Conservation (phyloP, 2,888 invertebrate species). For the Sthenelais limicola region DNA sequence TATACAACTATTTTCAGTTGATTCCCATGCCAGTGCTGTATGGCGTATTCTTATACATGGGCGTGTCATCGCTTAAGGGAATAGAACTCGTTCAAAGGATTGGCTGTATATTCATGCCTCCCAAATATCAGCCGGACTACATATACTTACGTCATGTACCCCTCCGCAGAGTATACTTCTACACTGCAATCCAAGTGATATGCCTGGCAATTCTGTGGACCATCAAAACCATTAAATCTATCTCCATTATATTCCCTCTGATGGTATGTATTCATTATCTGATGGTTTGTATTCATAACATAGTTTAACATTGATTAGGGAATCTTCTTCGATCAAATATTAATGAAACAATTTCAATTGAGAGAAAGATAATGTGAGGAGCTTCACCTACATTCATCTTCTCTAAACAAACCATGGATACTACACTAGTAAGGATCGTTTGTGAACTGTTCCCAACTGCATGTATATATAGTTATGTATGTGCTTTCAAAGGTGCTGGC, state of each 20-base stretch:
- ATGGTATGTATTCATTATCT: too few relatives aligned
- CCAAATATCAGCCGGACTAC: conserved; percentile 89
- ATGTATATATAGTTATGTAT: too few relatives aligned
- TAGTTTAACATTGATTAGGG: too few relatives aligned
- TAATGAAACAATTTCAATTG: too few relatives aligned
- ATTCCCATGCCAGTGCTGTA: conserved; percentile 98
- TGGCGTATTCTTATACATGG: conserved; percentile 99
- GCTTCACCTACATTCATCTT: too few relatives aligned
- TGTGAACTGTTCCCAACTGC: too few relatives aligned
- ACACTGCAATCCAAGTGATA: conserved; percentile 72
- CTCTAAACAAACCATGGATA: too few relatives aligned
- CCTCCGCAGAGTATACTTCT: conserved; percentile 79
- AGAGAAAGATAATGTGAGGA: too few relatives aligned
- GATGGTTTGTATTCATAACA: too few relatives aligned
- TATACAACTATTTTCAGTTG: too few relatives aligned
- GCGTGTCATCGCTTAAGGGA: conserved; percentile 93
- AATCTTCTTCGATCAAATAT: too few relatives aligned
- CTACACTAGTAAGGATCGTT: too few relatives aligned
- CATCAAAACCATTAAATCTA: conserved; percentile 84
- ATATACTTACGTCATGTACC: conserved; percentile 98
- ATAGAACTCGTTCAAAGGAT: conserved; percentile 74
- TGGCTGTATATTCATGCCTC: not conserved
- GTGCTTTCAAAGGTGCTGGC: conserved; percentile 96
- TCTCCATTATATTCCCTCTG: conserved; percentile 95
- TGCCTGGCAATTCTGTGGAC: conserved; percentile 71